A percentile compares a stretch with the other conserved stretches of the same genome.
Evolutionary conservation across 2,888 invertebrate species (phyloP).

Genomic region (Auanema sp.): DNA sequence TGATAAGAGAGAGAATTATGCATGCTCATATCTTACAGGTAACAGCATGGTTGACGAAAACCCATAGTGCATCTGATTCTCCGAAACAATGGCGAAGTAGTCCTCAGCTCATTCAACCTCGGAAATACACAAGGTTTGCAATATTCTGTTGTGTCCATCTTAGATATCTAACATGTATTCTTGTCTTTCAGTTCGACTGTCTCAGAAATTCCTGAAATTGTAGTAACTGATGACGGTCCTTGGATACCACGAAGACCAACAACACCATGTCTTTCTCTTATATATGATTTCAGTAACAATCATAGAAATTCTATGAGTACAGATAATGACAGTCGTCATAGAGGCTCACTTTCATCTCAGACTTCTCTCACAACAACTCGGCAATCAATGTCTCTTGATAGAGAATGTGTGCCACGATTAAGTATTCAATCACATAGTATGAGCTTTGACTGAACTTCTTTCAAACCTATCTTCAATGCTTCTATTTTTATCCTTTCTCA

Average conservation of each 20-base stretch:
- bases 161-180: neutral
- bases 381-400: no score
- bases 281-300: slow-evolving; percentile 53
- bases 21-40: slow-evolving; percentile 34
- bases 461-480: no score
- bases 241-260: slow-evolving; percentile 30
- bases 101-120: slow-evolving; percentile 41
- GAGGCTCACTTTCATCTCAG: no score
- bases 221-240: slow-evolving; percentile 50
- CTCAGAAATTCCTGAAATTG: slow-evolving; percentile 59
- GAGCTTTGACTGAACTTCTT: no score
- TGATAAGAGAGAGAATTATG: neutral
- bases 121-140: slow-evolving; percentile 19
- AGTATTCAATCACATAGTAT: no score
- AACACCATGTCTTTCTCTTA: slow-evolving; percentile 55
- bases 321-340: no score
- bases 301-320: no score
- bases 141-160: no score
- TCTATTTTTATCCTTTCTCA: no score
- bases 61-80: slow-evolving; percentile 23
- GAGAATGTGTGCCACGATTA: no score
- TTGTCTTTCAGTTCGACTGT: slow-evolving; percentile 41
- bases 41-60: slow-evolving; percentile 53
- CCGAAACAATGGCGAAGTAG: slow-evolving; percentile 36
- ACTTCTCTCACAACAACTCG: no score